Evolutionary conservation across 2,113 vertebrate genomes (phyloP).

Genomic region (Canis aureus): DNA sequence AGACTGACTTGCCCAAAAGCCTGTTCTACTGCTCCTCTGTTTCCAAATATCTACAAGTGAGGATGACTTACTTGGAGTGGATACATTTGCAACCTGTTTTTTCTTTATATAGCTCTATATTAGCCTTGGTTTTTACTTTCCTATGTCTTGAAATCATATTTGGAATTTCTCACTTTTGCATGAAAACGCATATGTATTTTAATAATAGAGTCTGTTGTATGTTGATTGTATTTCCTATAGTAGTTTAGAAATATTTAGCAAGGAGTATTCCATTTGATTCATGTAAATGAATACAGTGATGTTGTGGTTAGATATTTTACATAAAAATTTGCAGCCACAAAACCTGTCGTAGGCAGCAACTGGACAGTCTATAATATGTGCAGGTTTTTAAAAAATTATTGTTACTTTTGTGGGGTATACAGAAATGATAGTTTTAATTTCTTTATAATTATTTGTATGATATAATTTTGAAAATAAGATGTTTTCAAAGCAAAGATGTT

Average conservation of each 20-base stretch:
- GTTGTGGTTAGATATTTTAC: constrained; percentile 64
- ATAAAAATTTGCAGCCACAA: constrained; percentile 49
- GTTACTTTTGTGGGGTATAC: constrained; percentile 32
- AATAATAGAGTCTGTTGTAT: constrained; percentile 61
- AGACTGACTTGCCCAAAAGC: not conserved
- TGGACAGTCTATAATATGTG: constrained; percentile 44
- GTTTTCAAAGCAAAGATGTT: constrained; percentile 55
- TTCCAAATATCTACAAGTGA: not conserved
- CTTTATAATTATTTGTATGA: constrained; percentile 71
- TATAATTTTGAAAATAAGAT: constrained; percentile 72
- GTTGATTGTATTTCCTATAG: constrained; percentile 26
- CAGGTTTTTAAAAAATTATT: constrained; percentile 41
- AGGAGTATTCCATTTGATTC: not conserved
- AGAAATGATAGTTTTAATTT: constrained; percentile 63
- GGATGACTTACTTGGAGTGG: not conserved
- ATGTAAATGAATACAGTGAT: constrained; percentile 50
- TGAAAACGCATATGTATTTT: constrained; percentile 27
- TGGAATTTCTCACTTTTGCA: constrained; percentile 56
- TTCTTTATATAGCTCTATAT: constrained; percentile 38
- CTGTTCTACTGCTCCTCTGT: not conserved
- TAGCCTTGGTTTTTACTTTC: constrained; percentile 59
- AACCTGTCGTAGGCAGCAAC: constrained; percentile 23
- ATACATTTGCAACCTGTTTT: not conserved
- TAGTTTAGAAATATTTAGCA: constrained; percentile 50
- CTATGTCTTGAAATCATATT: constrained; percentile 57